Evolutionary conservation across 2,113 vertebrate genomes (phyloP).

Genomic region (Mystacornis crossleyi): DNA sequence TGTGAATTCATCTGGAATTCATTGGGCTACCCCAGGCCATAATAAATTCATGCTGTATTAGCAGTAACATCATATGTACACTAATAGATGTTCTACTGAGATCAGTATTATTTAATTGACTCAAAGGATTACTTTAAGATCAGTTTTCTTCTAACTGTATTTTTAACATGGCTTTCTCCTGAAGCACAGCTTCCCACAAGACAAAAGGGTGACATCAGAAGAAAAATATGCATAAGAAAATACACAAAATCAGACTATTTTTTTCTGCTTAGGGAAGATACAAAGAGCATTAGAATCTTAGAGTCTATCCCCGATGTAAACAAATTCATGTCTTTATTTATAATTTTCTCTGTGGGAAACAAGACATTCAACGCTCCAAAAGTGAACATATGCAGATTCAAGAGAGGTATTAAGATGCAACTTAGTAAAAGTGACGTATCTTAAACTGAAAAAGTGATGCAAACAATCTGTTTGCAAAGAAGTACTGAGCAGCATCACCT

Average conservation of each 20-base stretch:
- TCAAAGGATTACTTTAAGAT: slow-evolving; percentile 56
- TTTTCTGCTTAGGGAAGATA: not conserved
- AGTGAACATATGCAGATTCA: not conserved
- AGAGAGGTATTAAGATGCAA: not conserved
- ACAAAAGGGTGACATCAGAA: not conserved
- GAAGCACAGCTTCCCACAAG: not conserved
- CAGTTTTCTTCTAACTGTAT: slow-evolving; percentile 21
- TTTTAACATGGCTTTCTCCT: not conserved
- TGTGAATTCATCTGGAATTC: slow-evolving; percentile 61
- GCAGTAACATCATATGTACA: slow-evolving; percentile 42
- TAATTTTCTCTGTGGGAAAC: not conserved
- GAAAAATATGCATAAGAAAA: slow-evolving; percentile 11
- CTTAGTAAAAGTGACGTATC: not conserved
- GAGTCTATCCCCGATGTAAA: not conserved
- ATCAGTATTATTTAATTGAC: slow-evolving; percentile 56
- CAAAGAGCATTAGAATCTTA: not conserved
- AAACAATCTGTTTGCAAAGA: not conserved
- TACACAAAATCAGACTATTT: not conserved
- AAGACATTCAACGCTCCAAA: not conserved
- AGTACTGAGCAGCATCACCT: not conserved
- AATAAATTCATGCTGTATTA: slow-evolving; percentile 62
- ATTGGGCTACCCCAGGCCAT: slow-evolving; percentile 37
- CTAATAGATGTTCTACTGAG: slow-evolving; percentile 56
- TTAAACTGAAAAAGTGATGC: not conserved
- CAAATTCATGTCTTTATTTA: not conserved